A percentile compares a stretch with the other conserved stretches of the same genome.
phyloP scores from a whole-genome alignment of 2,113 vertebrate genomes.

The Nannospalax galili region DNA sequence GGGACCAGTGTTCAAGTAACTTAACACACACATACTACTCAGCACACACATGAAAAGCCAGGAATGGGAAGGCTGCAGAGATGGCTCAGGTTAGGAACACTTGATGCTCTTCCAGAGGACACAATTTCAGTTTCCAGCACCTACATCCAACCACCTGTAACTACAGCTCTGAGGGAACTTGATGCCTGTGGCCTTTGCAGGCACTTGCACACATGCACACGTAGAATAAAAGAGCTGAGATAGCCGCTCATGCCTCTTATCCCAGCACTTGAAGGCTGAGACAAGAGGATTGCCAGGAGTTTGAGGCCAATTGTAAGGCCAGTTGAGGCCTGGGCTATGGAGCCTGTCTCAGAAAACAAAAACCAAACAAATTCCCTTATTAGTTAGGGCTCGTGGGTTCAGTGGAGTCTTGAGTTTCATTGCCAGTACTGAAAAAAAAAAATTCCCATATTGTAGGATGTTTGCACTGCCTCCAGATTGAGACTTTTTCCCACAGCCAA shows the following conservation, averaged over 20 bases:
- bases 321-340: neutral
- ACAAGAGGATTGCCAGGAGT: neutral
- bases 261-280: neutral
- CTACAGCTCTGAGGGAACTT: neutral
- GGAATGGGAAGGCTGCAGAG: neutral
- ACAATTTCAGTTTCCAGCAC: neutral
- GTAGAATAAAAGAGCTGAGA: neutral
- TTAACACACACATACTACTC: no score
- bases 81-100: neutral
- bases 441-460: neutral
- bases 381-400: neutral
- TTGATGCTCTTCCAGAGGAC: neutral
- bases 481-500: neutral
- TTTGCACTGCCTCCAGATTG: neutral
- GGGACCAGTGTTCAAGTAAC: no score
- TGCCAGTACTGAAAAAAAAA: neutral
- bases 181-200: neutral
- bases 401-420: neutral
- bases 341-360: neutral
- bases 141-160: no score
- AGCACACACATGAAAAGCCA: no score
- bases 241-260: neutral
- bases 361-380: neutral
- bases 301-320: neutral
- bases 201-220: neutral